Evolutionary conservation across 2,888 invertebrate genomes (phyloP), one percentile per base, ranked within the genome.

Genomic region (Mimas tiliae): DNA sequence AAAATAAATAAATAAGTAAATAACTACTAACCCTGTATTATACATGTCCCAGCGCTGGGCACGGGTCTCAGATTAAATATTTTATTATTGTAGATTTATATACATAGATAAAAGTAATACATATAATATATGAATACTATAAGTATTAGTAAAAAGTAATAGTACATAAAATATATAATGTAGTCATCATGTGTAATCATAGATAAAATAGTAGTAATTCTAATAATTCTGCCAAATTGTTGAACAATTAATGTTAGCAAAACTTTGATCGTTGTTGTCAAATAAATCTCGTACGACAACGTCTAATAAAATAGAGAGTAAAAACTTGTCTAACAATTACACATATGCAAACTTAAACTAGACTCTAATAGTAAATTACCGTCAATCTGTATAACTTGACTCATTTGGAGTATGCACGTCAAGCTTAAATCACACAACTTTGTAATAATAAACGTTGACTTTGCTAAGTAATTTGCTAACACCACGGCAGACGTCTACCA

Each of bases 401-500:
- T 69, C 68, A 66, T 65, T 65, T 69, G 66, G 69, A 68, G 58
- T 58, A 69, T 62, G 69, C 72, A 72, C 75, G 76, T 77, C 80
- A 78, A 84, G 87, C 78, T 86, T 82, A 78, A 78, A 75, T 82
- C 83, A 78, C 80, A 78, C 78, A 83, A 86, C 82, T 85, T 83
- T 73, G 76, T 72, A 75, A 77, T 86, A 87, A 86, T 87, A 83
- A 86, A 88, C 86, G 83, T 84, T 85, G 84, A 84, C 84, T 88
- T 87, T 74, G 74, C 78, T 69, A 84, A 88, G 83, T 86, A 86
- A 88, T 88, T 88, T 85, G 81, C 81, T 80, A 78, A 76, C 75
- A 71, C 83, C 84, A 78, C 85, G 84, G 81, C 80, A 78, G 75
- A 75, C 72, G 75, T 76, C 74, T 76, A 74, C 45, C 52, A 52